A percentile compares a stretch with the other conserved stretches of the same genome.
Evolutionary conservation across 2,797 vertebrate genomes (phyloP).

Genomic region (Crocidura indochinensis): DNA sequence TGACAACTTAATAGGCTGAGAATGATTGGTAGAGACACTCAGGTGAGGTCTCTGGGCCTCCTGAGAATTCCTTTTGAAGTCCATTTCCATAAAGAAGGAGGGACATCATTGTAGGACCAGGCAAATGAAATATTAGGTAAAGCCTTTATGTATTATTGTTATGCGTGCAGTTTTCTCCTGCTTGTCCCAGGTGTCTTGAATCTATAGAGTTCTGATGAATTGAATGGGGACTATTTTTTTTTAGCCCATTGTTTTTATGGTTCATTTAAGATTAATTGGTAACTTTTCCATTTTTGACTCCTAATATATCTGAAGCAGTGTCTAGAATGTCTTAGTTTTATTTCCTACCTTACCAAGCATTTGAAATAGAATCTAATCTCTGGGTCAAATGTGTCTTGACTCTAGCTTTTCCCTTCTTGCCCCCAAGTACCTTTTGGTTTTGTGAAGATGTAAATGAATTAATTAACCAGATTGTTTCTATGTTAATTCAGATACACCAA

Average conservation of each 20-base stretch:
- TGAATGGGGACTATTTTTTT: background rate
- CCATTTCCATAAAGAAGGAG: no score
- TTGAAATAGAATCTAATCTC: constrained; percentile 15
- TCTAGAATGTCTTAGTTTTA: background rate
- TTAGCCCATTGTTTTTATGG: background rate
- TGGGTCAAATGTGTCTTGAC: background rate
- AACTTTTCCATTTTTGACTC: constrained; percentile 13
- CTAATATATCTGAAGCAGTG: background rate
- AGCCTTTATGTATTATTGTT: background rate
- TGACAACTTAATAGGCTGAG: no score
- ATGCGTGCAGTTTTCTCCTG: background rate
- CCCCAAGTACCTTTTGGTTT: background rate
- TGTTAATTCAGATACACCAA: background rate
- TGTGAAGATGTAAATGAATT: background rate
- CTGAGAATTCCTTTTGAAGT: no score
- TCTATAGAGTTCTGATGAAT: background rate
- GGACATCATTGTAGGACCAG: no score
- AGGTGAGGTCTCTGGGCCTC: no score
- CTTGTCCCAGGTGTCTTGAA: constrained; percentile 24
- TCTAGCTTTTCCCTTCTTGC: background rate
- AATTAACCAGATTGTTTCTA: background rate
- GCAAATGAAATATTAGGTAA: no score
- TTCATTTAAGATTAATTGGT: constrained; percentile 20
- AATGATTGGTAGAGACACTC: no score
- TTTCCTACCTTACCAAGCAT: constrained; percentile 7